Evolutionary conservation across 2,888 invertebrate genomes (phyloP).

Genomic region (Caenorhabditis macrosperma): DNA sequence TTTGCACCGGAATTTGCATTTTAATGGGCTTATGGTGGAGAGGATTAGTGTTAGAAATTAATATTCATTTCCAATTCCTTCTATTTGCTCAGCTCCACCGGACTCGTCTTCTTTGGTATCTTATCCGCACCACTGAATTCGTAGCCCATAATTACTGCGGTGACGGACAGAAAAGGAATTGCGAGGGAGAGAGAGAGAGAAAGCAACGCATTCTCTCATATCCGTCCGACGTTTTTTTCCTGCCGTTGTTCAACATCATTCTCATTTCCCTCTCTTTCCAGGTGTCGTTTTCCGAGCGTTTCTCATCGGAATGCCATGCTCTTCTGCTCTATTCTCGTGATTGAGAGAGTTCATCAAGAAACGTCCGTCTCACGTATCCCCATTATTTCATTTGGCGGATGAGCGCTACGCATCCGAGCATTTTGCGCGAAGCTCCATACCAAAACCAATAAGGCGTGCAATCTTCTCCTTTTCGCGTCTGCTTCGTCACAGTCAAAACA

Average conservation of each 20-base stretch:
- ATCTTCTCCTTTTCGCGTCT: constrained; percentile 25
- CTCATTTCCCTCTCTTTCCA: neutral
- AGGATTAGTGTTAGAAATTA: constrained; percentile 43
- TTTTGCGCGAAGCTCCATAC: constrained; percentile 39
- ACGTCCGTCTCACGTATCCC: constrained; percentile 1
- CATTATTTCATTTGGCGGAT: constrained; percentile 49
- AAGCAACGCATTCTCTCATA: constrained; percentile 1
- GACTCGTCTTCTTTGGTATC: constrained; percentile 16
- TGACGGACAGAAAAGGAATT: neutral
- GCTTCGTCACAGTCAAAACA: constrained; percentile 8
- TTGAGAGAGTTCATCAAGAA: neutral
- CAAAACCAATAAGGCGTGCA: constrained; percentile 58
- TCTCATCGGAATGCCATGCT: too few species aligned
- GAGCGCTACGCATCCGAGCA: constrained; percentile 44
- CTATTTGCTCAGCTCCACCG: neutral
- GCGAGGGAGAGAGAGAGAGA: neutral
- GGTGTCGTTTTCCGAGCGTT: constrained; percentile 2
- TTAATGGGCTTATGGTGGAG: constrained; percentile 31
- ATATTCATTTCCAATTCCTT: constrained; percentile 23
- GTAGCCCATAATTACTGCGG: neutral
- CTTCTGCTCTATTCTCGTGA: neutral
- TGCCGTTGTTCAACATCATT: neutral
- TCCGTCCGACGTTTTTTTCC: neutral
- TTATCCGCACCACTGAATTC: constrained; percentile 15
- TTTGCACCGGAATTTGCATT: constrained; percentile 38